phyloP scores from a whole-genome alignment of 2,888 invertebrate species.

The Beris morrisii region DNA sequence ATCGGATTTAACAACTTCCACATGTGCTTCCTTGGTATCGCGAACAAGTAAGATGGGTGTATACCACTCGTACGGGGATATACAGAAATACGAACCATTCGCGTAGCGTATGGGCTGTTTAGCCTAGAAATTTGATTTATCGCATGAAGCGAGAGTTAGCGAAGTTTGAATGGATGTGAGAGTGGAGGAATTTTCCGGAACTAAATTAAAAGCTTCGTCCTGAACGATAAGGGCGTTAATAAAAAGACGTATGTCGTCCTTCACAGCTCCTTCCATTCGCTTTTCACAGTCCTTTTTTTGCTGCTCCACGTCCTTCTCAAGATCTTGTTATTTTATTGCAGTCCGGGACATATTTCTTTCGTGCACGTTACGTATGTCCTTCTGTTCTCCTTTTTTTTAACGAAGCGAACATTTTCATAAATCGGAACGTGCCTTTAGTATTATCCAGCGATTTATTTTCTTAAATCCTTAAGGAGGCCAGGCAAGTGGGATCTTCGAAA shows the following conservation, averaged over 20 bases:
- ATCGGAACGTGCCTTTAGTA: slow-evolving; percentile 35
- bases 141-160: too few species aligned
- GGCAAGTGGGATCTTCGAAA: slow-evolving; percentile 4
- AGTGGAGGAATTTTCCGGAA: slow-evolving; percentile 7
- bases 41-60: too few species aligned
- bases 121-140: too few species aligned
- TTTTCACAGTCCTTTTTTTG: slow-evolving; percentile 1
- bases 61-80: too few species aligned
- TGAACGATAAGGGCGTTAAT: slow-evolving; percentile 9
- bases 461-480: neutral
- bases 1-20: too few species aligned
- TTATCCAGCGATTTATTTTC: slow-evolving; percentile 34
- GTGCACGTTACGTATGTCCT: neutral
- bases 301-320: neutral
- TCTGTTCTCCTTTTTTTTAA: neutral
- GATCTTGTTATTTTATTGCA: slow-evolving; percentile 8
- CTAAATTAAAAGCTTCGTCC: slow-evolving; percentile 23
- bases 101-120: too few species aligned
- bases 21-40: too few species aligned
- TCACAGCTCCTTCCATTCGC: too few species aligned
- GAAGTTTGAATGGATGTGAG: too few species aligned
- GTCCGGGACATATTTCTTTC: slow-evolving; percentile 11
- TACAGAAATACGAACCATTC: too few species aligned
- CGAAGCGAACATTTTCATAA: slow-evolving; percentile 33
- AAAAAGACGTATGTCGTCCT: too few species aligned